phyloP scores from a whole-genome alignment of 2,888 invertebrate genomes.

The Trissoscelio sp. region DNA sequence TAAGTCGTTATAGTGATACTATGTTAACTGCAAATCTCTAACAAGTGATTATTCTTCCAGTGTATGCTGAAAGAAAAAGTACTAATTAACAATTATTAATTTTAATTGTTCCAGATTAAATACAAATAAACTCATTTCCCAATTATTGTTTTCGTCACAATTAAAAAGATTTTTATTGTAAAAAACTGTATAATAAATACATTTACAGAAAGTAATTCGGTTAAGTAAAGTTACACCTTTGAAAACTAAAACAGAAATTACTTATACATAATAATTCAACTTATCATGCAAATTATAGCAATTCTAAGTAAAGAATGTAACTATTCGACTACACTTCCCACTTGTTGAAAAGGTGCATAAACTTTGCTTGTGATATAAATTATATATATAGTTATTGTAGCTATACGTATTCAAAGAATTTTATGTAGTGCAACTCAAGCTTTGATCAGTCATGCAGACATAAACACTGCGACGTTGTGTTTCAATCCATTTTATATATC shows the following conservation, averaged over 20 bases:
- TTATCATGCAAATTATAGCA: too few species aligned
- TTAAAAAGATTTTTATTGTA: too few species aligned
- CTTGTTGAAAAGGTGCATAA: conserved; percentile 7
- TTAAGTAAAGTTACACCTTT: too few species aligned
- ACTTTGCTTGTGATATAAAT: neutral
- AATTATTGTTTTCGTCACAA: too few species aligned
- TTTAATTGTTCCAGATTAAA: too few species aligned
- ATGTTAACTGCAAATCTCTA: conserved; percentile 20
- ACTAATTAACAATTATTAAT: too few species aligned
- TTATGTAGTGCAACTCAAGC: conserved; percentile 2
- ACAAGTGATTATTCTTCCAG: neutral
- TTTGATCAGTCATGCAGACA: conserved; percentile 20
- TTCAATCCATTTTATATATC: conserved; percentile 5
- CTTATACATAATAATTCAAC: too few species aligned
- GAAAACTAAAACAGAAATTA: too few species aligned
- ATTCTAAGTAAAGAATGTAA: neutral
- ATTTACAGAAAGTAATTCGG: too few species aligned
- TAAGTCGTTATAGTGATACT: conserved; percentile 20
- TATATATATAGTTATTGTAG: neutral
- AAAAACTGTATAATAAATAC: too few species aligned
- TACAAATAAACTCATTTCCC: too few species aligned
- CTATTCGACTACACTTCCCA: neutral
- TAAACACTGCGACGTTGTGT: conserved; percentile 6
- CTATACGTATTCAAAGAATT: conserved; percentile 24
- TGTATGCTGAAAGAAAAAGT: neutral